These are phyloP conservation scores for Falco columbarius DNA, from an alignment of 2,797 vertebrate genomes.

Conservation along the genomic window DNA sequence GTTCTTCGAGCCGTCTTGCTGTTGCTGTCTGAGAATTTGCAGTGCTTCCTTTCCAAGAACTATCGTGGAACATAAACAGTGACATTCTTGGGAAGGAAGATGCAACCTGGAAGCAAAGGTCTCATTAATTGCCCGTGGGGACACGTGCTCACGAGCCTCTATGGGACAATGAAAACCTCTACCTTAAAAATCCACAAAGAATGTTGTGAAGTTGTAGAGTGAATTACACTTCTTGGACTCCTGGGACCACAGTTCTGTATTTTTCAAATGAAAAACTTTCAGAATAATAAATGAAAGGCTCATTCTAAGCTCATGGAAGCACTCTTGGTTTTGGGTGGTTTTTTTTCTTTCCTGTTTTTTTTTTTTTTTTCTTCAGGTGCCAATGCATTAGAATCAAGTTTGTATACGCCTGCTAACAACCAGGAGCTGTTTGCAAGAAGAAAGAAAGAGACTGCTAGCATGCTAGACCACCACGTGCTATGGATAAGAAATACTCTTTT, in stretches of 20 bases:
- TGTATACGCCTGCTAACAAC: background rate
- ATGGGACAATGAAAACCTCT: background rate
- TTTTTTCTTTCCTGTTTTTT: too few relatives aligned
- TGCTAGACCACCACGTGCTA: background rate
- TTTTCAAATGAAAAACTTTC: background rate
- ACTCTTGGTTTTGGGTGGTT: background rate
- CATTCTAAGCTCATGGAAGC: background rate
- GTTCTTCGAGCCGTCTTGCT: background rate
- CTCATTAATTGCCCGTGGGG: background rate
- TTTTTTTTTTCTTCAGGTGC: background rate
- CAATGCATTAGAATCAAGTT: background rate
- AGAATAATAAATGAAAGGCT: background rate
- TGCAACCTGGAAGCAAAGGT: background rate
- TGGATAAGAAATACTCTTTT: background rate
- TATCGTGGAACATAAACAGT: background rate
- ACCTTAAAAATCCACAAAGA: background rate
- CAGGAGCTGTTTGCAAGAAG: background rate
- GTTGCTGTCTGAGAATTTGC: background rate
- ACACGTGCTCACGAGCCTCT: fast-evolving
- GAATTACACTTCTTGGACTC: background rate
- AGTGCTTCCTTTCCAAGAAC: background rate
- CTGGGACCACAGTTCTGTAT: background rate
- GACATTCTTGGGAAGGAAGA: background rate
- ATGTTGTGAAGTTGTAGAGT: background rate
- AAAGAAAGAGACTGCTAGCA: background rate